Evolutionary conservation across 2,797 vertebrate genomes (phyloP).

Genomic region (Sandelia bainsii): DNA sequence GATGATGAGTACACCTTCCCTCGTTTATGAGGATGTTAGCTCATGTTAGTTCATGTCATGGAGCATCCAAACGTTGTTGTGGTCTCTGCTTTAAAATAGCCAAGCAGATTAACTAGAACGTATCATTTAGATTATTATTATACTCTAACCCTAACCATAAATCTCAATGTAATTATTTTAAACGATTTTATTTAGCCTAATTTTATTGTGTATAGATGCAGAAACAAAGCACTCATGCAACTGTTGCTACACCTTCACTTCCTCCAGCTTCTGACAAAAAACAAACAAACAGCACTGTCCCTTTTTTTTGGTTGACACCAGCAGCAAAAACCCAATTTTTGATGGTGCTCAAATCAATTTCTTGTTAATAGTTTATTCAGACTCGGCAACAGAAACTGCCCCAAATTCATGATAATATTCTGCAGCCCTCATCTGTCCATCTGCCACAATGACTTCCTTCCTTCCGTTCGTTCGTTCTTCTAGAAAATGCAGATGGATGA

Average conservation of each 20-base stretch:
- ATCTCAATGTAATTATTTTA: too few species aligned
- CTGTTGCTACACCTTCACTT: neutral
- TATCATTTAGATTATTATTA: too few species aligned
- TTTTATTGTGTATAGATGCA: too few species aligned
- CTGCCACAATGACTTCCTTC: constrained; percentile 59
- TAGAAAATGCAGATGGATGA: constrained; percentile 59
- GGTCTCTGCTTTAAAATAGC: too few species aligned
- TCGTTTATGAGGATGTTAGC: too few species aligned
- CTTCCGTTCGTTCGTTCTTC: constrained; percentile 39
- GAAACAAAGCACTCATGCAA: neutral
- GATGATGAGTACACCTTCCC: too few species aligned
- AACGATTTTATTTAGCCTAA: neutral
- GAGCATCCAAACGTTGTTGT: too few species aligned
- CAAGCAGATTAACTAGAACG: too few species aligned
- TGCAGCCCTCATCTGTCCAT: constrained; percentile 58
- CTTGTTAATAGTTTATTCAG: neutral
- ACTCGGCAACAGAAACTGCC: neutral
- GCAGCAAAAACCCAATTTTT: neutral
- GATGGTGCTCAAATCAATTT: neutral
- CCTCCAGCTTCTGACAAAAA: neutral
- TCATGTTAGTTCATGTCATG: too few species aligned
- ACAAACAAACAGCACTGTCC: neutral
- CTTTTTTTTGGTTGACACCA: neutral
- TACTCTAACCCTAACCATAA: too few species aligned
- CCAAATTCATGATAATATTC: constrained; percentile 25